Conservation (phyloP, 2,113 vertebrate genomes). For the Eublepharis macularius region DNA sequence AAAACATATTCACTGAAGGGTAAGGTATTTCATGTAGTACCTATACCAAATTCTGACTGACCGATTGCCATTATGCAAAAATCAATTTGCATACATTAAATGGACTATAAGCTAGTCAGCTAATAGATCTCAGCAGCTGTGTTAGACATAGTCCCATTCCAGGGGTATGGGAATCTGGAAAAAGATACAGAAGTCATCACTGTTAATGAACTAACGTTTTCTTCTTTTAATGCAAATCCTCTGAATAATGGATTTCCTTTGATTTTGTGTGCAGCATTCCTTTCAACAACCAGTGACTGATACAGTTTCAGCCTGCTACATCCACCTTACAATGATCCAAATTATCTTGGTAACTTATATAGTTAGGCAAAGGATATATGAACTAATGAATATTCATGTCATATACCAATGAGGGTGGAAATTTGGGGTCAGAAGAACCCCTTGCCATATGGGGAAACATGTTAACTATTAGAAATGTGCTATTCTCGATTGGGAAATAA, state of each 20-base stretch:
- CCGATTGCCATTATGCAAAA: not conserved
- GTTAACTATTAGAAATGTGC: not conserved
- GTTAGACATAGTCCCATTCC: no score
- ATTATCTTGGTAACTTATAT: not conserved
- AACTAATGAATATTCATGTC: not conserved
- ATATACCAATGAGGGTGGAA: not conserved
- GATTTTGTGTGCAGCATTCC: not conserved
- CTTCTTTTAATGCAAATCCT: not conserved
- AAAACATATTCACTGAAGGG: not conserved
- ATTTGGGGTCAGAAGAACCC: not conserved
- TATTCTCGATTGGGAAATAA: not conserved
- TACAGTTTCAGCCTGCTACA: no score
- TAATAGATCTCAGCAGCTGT: not conserved
- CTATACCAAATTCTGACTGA: not conserved
- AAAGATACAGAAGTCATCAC: not conserved
- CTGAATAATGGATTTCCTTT: not conserved
- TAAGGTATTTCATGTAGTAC: not conserved
- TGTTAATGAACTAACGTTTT: not conserved
- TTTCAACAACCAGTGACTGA: no score
- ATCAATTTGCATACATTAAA: not conserved
- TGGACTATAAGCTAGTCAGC: not conserved
- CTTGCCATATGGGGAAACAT: not conserved
- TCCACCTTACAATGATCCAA: not conserved
- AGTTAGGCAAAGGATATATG: not conserved
- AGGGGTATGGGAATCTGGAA: not conserved